A percentile compares a stretch with the other conserved stretches of the same genome.
Evolutionary conservation across 2,888 invertebrate genomes (phyloP).

Genomic region (Troglohyphantes excavatus): DNA sequence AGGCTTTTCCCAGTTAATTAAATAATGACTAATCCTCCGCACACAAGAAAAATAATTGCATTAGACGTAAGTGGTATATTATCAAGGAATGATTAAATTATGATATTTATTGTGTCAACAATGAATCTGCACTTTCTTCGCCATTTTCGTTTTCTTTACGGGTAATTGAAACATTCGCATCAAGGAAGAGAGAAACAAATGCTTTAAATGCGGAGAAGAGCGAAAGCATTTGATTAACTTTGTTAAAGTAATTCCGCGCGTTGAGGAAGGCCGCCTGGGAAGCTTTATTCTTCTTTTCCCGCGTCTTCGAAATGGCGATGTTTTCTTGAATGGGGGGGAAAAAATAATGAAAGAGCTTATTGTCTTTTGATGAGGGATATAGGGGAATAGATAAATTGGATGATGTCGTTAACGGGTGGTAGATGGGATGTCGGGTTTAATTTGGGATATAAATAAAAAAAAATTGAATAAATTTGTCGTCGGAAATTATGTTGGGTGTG

Average conservation of each 20-base stretch:
- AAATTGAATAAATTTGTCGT: too few species aligned
- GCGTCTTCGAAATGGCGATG: neutral
- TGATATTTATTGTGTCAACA: conserved; percentile 47
- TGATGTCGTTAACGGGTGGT: neutral
- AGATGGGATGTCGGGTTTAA: neutral
- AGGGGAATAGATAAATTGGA: neutral
- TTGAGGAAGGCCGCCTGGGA: neutral
- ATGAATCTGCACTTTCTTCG: conserved; percentile 7
- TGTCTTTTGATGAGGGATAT: conserved; percentile 4
- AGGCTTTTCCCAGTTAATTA: conserved; percentile 32
- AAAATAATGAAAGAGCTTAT: neutral
- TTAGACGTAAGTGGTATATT: conserved; percentile 37
- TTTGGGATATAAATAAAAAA: too few species aligned
- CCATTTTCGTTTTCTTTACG: conserved; percentile 21
- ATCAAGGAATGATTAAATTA: conserved; percentile 59
- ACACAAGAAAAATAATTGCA: conserved; percentile 28
- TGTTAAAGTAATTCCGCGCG: neutral
- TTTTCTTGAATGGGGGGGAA: neutral
- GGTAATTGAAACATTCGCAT: conserved; percentile 35
- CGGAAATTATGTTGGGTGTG: too few species aligned
- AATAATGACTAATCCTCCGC: conserved; percentile 20
- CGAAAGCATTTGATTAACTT: conserved; percentile 1
- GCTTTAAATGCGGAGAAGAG: neutral
- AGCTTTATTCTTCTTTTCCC: neutral
- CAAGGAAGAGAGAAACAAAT: neutral